These are phyloP conservation scores for Dolichomitus sp. DNA, from an alignment of 2,888 invertebrate genomes.

Conservation along the genomic window DNA sequence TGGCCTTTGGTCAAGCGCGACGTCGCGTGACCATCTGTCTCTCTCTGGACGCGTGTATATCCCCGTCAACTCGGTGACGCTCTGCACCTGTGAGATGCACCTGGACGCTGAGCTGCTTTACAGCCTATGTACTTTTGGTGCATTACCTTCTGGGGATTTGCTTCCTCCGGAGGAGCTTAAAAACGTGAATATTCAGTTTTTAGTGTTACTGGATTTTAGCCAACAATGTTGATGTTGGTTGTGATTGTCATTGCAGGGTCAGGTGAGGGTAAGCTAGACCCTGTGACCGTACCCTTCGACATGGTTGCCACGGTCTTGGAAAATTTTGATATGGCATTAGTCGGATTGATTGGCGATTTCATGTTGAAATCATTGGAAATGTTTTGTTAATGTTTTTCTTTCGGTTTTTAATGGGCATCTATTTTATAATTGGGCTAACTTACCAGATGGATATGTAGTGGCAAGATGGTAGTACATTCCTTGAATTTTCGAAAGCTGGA, in stretches of 20 bases:
- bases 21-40: neutral
- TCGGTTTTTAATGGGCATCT: too few species aligned
- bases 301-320: too few species aligned
- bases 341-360: too few species aligned
- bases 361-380: too few species aligned
- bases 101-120: neutral
- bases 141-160: neutral
- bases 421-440: too few species aligned
- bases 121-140: neutral
- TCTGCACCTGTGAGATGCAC: neutral
- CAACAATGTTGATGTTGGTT: neutral
- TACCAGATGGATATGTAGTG: too few species aligned
- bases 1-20: neutral
- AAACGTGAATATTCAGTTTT: conserved; percentile 3
- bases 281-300: neutral
- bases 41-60: neutral
- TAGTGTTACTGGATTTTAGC: neutral
- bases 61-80: neutral
- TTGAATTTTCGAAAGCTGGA: too few species aligned
- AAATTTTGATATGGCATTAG: too few species aligned
- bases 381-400: too few species aligned
- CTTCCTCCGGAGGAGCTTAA: neutral
- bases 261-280: conserved; percentile 9
- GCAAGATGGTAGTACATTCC: too few species aligned
- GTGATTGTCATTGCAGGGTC: neutral